These are phyloP conservation scores for Zonitis immaculata DNA, from an alignment of 2,888 invertebrate genomes.

Conservation along the genomic window DNA sequence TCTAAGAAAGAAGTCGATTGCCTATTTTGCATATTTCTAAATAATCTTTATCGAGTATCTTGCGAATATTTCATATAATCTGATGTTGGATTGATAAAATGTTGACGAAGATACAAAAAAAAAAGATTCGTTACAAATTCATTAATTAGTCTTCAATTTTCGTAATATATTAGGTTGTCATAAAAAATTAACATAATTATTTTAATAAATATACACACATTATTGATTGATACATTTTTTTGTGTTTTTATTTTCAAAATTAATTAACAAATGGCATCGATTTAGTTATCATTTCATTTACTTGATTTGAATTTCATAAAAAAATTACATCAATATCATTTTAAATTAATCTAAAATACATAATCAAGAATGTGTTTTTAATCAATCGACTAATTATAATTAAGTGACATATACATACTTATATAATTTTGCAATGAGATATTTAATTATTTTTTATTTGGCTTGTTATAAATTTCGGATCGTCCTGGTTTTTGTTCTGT, in stretches of 20 bases:
- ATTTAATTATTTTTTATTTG: not conserved
- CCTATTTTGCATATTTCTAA: constrained; percentile 1
- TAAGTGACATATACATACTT: too few species aligned
- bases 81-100: not conserved
- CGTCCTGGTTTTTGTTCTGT: too few species aligned
- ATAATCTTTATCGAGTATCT: not conserved
- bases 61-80: not conserved
- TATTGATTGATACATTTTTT: not conserved
- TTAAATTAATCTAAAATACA: constrained; percentile 7
- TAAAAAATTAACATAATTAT: constrained; percentile 4
- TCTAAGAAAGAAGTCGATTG: not conserved
- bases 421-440: not conserved
- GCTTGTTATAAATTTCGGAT: not conserved
- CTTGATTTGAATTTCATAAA: not conserved
- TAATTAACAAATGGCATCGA: constrained; percentile 3
- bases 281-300: constrained; percentile 3
- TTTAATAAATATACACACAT: too few species aligned
- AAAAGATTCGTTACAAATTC: not conserved
- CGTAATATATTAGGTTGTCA: not conserved
- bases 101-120: not conserved
- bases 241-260: not conserved
- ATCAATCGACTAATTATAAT: constrained; percentile 9
- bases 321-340: not conserved
- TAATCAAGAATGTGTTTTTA: constrained; percentile 8
- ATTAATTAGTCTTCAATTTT: not conserved